These are phyloP conservation scores for Zonitis immaculata DNA, from an alignment of 2,888 invertebrate genomes.

Conservation along the genomic window DNA sequence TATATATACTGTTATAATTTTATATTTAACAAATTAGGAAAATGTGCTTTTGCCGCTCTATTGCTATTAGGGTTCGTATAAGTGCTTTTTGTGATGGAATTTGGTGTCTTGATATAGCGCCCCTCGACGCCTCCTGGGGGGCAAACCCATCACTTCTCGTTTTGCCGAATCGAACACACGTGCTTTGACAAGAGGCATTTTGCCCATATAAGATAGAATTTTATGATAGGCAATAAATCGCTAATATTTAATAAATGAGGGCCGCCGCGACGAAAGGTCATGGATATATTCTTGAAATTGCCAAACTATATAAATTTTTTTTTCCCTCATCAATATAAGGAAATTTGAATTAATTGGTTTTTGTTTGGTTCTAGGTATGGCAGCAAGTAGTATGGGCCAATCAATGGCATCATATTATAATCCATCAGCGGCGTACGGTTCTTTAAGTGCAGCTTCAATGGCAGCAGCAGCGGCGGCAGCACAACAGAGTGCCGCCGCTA, in stretches of 20 bases:
- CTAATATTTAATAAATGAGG: conserved; percentile 22
- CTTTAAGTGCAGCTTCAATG: conserved; percentile 67
- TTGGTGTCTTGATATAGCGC: conserved; percentile 31
- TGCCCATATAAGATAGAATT: conserved; percentile 20
- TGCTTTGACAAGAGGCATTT: conserved; percentile 30
- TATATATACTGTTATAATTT: too few species aligned
- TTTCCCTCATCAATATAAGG: conserved; percentile 3
- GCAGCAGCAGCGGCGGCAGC: conserved; percentile 70
- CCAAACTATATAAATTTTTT: too few species aligned
- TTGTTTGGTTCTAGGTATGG: conserved; percentile 59
- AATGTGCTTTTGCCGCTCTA: conserved; percentile 13
- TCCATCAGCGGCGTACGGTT: conserved; percentile 67
- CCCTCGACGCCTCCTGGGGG: conserved; percentile 31
- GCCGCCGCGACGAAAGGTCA: background rate
- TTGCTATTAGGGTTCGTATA: background rate
- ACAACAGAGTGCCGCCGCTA: conserved; percentile 65
- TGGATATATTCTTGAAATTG: too few species aligned
- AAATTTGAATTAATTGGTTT: conserved; percentile 13
- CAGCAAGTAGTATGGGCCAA: conserved; percentile 62
- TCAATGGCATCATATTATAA: conserved; percentile 67
- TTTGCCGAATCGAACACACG: conserved; percentile 28
- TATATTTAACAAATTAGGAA: too few species aligned
- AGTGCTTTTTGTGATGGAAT: conserved; percentile 21
- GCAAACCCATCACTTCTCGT: conserved; percentile 24
- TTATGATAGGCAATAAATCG: conserved; percentile 26